Evolutionary conservation across 2,797 vertebrate genomes (phyloP).

Genomic region (Fringilla coelebs): DNA sequence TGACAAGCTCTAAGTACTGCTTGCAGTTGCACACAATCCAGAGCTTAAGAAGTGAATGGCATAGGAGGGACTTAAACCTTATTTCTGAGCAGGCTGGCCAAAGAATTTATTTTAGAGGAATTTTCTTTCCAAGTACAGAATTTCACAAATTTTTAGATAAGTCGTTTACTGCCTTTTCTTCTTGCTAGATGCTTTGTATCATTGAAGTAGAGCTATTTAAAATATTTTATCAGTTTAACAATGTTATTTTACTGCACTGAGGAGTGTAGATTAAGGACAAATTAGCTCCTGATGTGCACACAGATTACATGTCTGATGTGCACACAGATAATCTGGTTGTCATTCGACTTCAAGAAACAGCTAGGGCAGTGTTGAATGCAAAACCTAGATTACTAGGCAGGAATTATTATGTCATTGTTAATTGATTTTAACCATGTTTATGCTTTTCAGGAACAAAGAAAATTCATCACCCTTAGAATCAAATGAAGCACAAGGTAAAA

Average conservation of each 20-base stretch:
- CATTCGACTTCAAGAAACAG: background rate
- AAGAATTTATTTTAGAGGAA: background rate
- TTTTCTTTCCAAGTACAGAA: background rate
- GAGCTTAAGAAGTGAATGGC: background rate
- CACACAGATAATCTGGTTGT: background rate
- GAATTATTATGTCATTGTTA: background rate
- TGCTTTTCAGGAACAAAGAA: slow-evolving; percentile 81
- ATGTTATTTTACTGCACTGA: background rate
- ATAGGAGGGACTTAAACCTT: background rate
- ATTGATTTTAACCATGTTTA: background rate
- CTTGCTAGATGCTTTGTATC: background rate
- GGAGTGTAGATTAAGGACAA: background rate
- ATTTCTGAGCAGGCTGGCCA: background rate
- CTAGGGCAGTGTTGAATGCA: background rate
- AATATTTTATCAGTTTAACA: background rate
- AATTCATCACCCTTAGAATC: slow-evolving; percentile 71
- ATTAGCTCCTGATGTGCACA: background rate
- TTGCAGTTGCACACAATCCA: background rate
- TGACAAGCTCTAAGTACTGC: background rate
- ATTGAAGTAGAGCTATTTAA: background rate
- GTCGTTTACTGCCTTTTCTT: background rate
- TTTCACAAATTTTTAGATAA: background rate
- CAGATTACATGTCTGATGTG: background rate
- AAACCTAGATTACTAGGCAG: background rate
- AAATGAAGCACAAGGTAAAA: slow-evolving; percentile 68